Conservation (phyloP, 1,140 invertebrate species). For the Saccostrea glomerata region DNA sequence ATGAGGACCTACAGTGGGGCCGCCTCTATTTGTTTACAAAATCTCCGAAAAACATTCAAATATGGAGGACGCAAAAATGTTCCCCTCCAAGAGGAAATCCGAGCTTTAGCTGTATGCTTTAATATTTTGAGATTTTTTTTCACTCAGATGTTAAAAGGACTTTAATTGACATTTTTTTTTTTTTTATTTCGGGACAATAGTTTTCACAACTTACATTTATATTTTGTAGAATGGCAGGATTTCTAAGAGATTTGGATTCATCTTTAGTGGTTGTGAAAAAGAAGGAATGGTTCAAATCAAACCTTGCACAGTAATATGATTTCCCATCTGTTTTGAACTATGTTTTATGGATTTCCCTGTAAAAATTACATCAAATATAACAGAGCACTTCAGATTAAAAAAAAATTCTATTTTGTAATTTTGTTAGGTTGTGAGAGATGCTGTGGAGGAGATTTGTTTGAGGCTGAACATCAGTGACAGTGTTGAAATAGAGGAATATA, state of each 20-base stretch:
- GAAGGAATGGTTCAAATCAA: conserved; percentile 73
- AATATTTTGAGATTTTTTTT: no score
- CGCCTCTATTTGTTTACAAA: conserved; percentile 95
- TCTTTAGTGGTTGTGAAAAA: conserved; percentile 70
- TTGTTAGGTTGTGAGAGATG: conserved; percentile 84
- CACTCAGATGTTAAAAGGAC: neutral
- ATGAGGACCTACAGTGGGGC: conserved; percentile 91
- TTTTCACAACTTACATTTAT: neutral
- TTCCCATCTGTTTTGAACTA: neutral
- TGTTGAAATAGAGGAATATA: conserved; percentile 97
- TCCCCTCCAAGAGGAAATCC: conserved; percentile 96
- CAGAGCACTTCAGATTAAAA: no score
- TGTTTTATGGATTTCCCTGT: no score
- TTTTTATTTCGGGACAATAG: neutral
- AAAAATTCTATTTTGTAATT: neutral
- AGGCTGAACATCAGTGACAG: conserved; percentile 87
- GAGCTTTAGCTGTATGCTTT: conserved; percentile 87
- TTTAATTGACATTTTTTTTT: neutral
- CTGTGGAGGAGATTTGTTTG: conserved; percentile 95
- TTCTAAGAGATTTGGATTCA: conserved; percentile 87
- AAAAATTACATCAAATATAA: no score
- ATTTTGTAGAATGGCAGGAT: conserved; percentile 87
- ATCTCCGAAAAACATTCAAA: conserved; percentile 95
- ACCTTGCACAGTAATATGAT: conserved; percentile 72
- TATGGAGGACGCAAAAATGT: conserved; percentile 99